Base-by-base conservation (phyloP, 2,113 vertebrate species). In the Brachypodius melanocephalos region DNA sequence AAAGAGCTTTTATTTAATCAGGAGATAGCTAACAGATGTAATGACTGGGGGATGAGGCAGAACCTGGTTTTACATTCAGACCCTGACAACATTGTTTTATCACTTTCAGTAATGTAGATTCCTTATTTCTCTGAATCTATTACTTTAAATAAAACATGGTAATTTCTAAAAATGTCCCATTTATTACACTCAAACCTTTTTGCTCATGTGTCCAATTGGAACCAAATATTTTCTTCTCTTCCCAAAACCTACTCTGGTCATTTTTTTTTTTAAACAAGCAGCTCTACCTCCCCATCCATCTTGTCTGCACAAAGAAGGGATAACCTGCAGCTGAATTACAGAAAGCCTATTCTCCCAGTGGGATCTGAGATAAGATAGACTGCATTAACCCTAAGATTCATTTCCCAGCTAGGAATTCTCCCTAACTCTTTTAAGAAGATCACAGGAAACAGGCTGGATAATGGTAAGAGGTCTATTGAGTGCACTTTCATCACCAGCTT, bases 1-100 rank as follows among this genome's bases (percentile, higher is more conserved):
- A 91, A 96, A 96, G 89, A 95, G 93, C 89, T 96, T 94, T 97
- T 97, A 98, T 97, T 97, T 94, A 97, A 98, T 97, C 96, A 97
- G 92, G 92, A 95, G 92, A 91, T 90, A 95, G 94, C 82, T 92
- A 92, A 86, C 88, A 93, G 92, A 96, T 92, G 67, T 90, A 95
- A 96, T 88, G 92, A 88, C 80, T 75, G 29, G 38, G 43, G 89
- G 71, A 85, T 95, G 95, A 95, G 82, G 88, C 57, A 3, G 63
- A 96, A 95, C 92, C 89, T 95, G 74, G 48, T 93, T 97, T 96
- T 87, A 79, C 82, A 88, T 84, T 86, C 40, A 76, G 82, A 51
- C 36, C 18, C 66, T 82, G 78, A 88, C 90, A 96, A 84, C 52
- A 43, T 18, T 34, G 54, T 89, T 95, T 92, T 91, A 90, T 90